Evolutionary conservation across 2,797 vertebrate species (phyloP).

Genomic region (Pipistrellus pygmaeus): DNA sequence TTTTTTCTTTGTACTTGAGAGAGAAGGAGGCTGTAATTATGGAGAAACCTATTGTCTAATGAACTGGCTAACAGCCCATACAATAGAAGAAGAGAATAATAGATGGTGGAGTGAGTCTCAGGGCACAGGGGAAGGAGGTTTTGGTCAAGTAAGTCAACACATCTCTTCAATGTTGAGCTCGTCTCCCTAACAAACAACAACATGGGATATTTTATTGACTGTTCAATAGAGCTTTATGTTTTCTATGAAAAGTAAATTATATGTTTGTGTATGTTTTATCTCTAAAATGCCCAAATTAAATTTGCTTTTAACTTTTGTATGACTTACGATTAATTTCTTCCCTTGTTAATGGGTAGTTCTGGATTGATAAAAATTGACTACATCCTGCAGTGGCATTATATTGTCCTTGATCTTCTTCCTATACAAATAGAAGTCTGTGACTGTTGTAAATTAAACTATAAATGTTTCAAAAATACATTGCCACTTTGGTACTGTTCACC

Average conservation of each 20-base stretch:
- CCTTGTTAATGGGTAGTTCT: not conserved
- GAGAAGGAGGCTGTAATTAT: not conserved
- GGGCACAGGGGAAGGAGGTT: not conserved
- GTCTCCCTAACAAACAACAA: not conserved
- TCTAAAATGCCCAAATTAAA: not conserved
- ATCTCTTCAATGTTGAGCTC: not conserved
- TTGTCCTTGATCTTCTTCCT: not conserved
- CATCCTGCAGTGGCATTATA: not conserved
- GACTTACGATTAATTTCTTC: not conserved
- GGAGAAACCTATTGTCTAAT: not conserved
- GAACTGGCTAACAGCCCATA: not conserved
- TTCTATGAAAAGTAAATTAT: not conserved
- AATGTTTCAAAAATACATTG: constrained; percentile 31
- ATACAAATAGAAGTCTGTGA: constrained; percentile 3
- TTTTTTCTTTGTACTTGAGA: not conserved
- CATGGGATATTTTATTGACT: not conserved
- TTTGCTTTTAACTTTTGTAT: constrained; percentile 54
- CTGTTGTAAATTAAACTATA: not conserved
- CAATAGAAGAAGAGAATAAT: not conserved
- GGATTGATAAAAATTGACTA: not conserved
- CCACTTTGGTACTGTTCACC: not conserved
- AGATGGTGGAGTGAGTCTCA: not conserved
- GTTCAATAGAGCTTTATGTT: not conserved
- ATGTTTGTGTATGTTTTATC: not conserved
- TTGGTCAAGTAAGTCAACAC: not conserved